phyloP scores from a whole-genome alignment of 2,113 vertebrate species.

The Leiothrix lutea region DNA sequence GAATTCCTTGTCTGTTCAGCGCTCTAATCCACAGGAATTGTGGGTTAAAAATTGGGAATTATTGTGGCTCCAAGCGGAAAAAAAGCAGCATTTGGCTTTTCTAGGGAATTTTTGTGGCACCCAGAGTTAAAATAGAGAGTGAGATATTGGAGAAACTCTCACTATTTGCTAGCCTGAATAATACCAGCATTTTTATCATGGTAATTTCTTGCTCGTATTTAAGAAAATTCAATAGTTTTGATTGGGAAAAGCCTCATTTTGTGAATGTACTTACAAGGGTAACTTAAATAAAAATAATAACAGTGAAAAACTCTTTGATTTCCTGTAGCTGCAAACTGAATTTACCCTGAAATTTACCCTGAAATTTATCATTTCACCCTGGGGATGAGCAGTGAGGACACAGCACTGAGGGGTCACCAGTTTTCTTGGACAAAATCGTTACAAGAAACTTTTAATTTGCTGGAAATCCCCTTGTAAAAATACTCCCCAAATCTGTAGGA shows the following conservation, averaged over 20 bases:
- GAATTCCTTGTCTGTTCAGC: rapidly evolving
- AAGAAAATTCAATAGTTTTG: not conserved
- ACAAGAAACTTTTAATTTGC: not conserved
- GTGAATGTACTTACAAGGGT: not conserved
- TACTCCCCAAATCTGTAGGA: not conserved
- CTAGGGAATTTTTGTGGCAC: not conserved
- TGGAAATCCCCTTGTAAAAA: not conserved
- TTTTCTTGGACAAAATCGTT: not conserved
- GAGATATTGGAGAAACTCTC: not conserved
- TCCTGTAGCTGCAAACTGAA: not conserved
- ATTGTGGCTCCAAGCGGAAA: not conserved
- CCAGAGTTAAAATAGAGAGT: not conserved
- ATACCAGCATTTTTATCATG: not conserved
- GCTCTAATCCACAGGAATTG: rapidly evolving
- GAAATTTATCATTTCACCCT: not conserved
- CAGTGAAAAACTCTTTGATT: not conserved
- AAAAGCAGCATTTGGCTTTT: not conserved
- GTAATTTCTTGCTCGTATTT: not conserved
- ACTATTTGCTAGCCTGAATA: not conserved
- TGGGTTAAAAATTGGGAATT: not conserved
- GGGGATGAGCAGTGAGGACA: not conserved
- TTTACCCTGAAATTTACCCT: too few species aligned
- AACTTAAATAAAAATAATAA: not conserved
- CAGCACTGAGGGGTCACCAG: not conserved
- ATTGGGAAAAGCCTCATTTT: not conserved